These are phyloP conservation scores for Neostethus bicornis DNA, from an alignment of 2,797 vertebrate species.

Conservation along the genomic window DNA sequence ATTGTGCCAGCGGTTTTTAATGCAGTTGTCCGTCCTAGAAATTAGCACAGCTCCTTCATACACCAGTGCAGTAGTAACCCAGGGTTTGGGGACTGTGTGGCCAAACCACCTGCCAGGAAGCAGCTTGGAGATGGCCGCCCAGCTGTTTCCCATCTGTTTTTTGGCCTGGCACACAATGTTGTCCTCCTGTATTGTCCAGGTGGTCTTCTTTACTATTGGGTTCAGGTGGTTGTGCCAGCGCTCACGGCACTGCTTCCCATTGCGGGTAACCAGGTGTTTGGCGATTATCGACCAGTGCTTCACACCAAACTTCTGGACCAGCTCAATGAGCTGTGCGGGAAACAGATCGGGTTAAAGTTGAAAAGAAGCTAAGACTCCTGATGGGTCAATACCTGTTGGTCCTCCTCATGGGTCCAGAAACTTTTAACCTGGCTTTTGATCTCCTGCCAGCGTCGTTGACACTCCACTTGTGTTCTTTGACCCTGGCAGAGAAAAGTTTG, in stretches of 20 bases:
- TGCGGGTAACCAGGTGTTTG: conserved; percentile 92
- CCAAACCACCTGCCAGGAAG: conserved; percentile 89
- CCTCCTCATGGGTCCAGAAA: conserved; percentile 95
- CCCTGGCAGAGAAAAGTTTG: conserved; percentile 61
- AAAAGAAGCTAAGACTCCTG: not conserved
- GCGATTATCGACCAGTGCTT: conserved; percentile 97
- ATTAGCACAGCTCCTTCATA: not conserved
- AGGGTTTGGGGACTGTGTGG: fast-evolving
- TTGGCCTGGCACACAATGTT: conserved; percentile 93
- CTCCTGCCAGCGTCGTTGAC: conserved; percentile 92
- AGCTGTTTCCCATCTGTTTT: conserved; percentile 94
- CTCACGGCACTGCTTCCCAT: conserved; percentile 97
- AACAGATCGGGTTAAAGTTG: not conserved
- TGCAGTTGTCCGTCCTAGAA: conserved; percentile 94
- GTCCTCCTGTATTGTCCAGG: conserved; percentile 96
- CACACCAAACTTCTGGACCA: conserved; percentile 92
- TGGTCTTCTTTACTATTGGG: conserved; percentile 94
- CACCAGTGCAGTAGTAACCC: not conserved
- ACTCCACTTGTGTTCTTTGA: conserved; percentile 90
- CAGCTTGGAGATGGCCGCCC: conserved; percentile 96
- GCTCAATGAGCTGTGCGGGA: conserved; percentile 86
- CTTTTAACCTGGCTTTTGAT: conserved; percentile 94
- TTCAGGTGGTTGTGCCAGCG: conserved; percentile 99
- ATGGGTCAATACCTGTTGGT: conserved; percentile 83
- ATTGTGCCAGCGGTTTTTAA: conserved; percentile 99